Conservation (phyloP, 2,797 vertebrate species). For the Chaunax sp. region DNA sequence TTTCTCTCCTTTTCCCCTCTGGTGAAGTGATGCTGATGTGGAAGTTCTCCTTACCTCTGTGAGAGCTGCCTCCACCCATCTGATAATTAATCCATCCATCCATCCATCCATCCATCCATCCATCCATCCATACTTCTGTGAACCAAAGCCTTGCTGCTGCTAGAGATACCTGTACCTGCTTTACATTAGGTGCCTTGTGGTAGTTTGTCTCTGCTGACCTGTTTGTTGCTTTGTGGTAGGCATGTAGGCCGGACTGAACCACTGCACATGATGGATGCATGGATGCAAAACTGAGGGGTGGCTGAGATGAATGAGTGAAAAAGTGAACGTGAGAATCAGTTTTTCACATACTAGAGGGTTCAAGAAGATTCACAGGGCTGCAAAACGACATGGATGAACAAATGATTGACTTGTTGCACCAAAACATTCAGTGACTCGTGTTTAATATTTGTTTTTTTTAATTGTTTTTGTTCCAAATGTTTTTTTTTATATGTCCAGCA, state of each 20-base stretch:
- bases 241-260: conserved; percentile 10
- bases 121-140: conserved; percentile 12
- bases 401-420: conserved; percentile 24
- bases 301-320: conserved; percentile 7
- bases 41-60: conserved; percentile 48
- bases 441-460: conserved; percentile 38
- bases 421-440: conserved; percentile 20
- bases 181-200: conserved; percentile 81
- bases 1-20: conserved; percentile 18
- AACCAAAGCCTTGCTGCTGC: conserved; percentile 72
- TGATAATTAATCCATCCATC: background rate
- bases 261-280: conserved; percentile 27
- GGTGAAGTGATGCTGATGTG: conserved; percentile 22
- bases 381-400: conserved; percentile 19
- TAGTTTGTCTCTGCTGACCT: conserved; percentile 44
- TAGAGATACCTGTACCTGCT: conserved; percentile 73
- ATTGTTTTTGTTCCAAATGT: conserved; percentile 45
- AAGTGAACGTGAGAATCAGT: conserved; percentile 16
- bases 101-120: conserved; percentile 8
- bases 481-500: conserved; percentile 43
- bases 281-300: conserved; percentile 7
- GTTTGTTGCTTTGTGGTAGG: conserved; percentile 30
- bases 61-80: conserved; percentile 34
- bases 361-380: background rate
- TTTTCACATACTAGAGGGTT: conserved; percentile 7